phyloP scores from a whole-genome alignment of 2,113 vertebrate genomes.

The Lathamus discolor region DNA sequence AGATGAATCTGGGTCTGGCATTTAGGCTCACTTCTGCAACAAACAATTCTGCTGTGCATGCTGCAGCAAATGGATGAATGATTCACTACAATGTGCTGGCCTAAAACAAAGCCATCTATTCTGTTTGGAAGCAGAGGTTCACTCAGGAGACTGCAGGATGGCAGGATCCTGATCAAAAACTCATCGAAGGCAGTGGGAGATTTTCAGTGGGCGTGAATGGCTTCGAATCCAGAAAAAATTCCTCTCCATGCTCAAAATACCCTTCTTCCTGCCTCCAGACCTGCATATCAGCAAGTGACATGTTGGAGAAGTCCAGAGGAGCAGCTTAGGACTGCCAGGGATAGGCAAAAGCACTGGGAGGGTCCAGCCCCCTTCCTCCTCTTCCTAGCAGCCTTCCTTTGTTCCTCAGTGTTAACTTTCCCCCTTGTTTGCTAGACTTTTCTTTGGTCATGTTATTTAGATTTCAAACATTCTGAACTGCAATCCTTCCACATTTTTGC shows the following conservation, averaged over 20 bases:
- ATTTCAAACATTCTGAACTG: constrained; percentile 31
- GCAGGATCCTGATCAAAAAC: background rate
- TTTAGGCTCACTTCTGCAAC: background rate
- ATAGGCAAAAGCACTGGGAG: background rate
- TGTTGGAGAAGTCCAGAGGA: background rate
- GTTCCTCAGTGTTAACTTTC: background rate
- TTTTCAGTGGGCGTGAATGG: background rate
- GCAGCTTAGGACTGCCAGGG: background rate
- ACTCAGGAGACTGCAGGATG: background rate
- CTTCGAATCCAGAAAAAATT: background rate
- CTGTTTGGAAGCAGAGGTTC: background rate
- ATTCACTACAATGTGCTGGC: background rate
- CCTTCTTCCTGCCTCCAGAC: background rate
- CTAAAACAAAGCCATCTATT: background rate
- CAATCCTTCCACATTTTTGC: constrained; percentile 12
- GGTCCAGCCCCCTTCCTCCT: background rate
- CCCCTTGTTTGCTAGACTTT: background rate
- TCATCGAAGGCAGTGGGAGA: background rate
- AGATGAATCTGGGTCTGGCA: background rate
- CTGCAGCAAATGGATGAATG: background rate
- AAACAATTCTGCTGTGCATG: background rate
- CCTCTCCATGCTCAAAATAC: background rate
- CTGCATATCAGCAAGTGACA: background rate
- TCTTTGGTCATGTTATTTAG: background rate
- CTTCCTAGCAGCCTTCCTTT: background rate